These are phyloP conservation scores for Ischnura elegans DNA, from an alignment of 2,888 invertebrate genomes.

Conservation along the genomic window DNA sequence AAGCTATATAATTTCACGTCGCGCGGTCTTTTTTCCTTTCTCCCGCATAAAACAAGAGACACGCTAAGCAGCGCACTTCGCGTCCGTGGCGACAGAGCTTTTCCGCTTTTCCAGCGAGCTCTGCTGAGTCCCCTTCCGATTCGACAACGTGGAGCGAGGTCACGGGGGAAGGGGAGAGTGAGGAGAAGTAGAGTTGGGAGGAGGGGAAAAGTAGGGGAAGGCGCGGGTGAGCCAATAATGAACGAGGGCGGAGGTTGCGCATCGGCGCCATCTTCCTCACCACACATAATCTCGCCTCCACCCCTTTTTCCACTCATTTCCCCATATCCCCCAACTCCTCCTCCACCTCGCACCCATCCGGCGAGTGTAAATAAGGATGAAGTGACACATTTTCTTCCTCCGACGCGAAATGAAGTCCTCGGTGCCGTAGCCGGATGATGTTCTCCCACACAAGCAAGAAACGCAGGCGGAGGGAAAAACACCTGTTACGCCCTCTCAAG, in stretches of 20 bases:
- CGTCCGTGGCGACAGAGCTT: not conserved
- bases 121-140: not conserved
- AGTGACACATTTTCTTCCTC: not conserved
- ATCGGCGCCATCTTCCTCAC: not conserved
- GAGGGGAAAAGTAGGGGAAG: not conserved
- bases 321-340: not conserved
- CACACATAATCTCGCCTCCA: not conserved
- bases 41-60: not conserved
- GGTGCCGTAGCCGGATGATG: not conserved
- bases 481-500: not conserved
- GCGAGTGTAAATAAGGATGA: slow-evolving; percentile 8
- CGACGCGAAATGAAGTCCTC: not conserved
- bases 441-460: not conserved
- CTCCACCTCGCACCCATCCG: not conserved
- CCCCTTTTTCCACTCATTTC: not conserved
- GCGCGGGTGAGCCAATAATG: not conserved
- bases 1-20: not conserved
- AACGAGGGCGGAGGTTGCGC: not conserved
- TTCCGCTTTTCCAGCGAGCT: not conserved
- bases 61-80: not conserved
- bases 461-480: not conserved
- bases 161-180: not conserved
- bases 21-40: not conserved
- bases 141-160: not conserved
- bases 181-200: not conserved